Percentiles rank a stretch among this genome's conserved stretches.
Evolutionary conservation across 2,797 vertebrate species (phyloP).

Genomic region (Chloroceryle inda): DNA sequence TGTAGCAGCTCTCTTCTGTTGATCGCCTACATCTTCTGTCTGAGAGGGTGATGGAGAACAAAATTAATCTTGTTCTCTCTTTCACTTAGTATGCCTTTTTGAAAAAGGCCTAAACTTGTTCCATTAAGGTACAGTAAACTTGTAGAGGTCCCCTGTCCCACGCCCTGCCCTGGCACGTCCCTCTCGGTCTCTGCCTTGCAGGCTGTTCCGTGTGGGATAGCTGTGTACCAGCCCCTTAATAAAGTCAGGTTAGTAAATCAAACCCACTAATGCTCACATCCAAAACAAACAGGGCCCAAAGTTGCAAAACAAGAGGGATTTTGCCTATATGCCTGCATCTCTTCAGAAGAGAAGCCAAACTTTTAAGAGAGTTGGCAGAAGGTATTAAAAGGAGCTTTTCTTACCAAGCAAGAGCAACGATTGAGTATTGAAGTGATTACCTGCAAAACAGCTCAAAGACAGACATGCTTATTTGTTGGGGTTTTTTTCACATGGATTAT

Average conservation of each 20-base stretch:
- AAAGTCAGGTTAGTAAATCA: conserved; percentile 2
- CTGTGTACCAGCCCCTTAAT: neutral
- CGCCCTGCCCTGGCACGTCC: neutral
- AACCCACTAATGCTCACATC: neutral
- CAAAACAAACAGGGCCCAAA: conserved; percentile 25
- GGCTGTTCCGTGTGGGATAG: neutral
- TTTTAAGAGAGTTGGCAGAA: conserved; percentile 44
- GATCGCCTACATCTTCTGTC: neutral
- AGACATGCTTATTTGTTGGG: neutral
- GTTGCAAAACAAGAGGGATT: conserved; percentile 37
- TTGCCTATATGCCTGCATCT: neutral
- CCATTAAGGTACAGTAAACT: neutral
- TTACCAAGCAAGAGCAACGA: conserved; percentile 10
- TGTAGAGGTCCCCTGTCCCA: neutral
- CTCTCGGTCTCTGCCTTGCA: neutral
- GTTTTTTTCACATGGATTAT: neutral
- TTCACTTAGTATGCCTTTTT: neutral
- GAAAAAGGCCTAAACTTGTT: neutral
- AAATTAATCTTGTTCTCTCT: neutral
- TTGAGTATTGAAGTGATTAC: neutral
- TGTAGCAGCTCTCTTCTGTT: neutral
- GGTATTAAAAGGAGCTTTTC: conserved; percentile 28
- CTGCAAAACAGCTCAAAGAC: conserved; percentile 1
- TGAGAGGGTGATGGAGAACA: neutral
- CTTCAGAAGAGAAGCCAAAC: conserved; percentile 58